phyloP scores from a whole-genome alignment of 2,888 invertebrate genomes.

The Mylabris sibirica region DNA sequence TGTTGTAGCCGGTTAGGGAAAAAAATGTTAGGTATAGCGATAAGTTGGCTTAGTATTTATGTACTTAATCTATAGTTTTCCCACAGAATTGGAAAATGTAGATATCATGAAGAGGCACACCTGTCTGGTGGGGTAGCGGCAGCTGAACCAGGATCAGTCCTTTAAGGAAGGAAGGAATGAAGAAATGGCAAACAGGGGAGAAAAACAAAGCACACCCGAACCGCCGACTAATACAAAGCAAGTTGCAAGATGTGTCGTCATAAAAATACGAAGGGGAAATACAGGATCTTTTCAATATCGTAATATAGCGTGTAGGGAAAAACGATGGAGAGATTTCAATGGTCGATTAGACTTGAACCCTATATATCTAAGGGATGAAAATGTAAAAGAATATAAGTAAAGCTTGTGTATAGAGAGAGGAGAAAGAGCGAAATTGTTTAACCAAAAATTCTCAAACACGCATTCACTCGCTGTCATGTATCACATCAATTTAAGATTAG shows the following conservation, averaged over 20 bases:
- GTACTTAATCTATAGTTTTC: neutral
- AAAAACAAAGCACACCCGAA: conserved; percentile 45
- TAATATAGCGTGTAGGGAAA: conserved; percentile 27
- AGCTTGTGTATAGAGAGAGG: no score
- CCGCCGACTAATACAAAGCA: conserved; percentile 46
- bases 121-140: conserved; percentile 29
- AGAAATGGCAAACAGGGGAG: conserved; percentile 42
- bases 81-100: neutral
- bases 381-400: neutral
- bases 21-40: neutral
- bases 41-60: neutral
- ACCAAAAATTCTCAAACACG: neutral
- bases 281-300: conserved; percentile 28
- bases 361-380: neutral
- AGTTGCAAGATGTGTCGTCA: conserved; percentile 42
- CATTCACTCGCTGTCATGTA: neutral
- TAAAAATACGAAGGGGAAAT: conserved; percentile 18
- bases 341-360: conserved; percentile 32
- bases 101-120: conserved; percentile 17
- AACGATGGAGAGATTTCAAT: conserved; percentile 40
- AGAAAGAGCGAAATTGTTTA: neutral
- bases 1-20: no score
- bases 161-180: conserved; percentile 40
- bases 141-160: conserved; percentile 34
- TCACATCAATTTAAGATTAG: neutral